Conservation (phyloP, 2,113 vertebrate genomes). For the Anarrhichthys ocellatus region DNA sequence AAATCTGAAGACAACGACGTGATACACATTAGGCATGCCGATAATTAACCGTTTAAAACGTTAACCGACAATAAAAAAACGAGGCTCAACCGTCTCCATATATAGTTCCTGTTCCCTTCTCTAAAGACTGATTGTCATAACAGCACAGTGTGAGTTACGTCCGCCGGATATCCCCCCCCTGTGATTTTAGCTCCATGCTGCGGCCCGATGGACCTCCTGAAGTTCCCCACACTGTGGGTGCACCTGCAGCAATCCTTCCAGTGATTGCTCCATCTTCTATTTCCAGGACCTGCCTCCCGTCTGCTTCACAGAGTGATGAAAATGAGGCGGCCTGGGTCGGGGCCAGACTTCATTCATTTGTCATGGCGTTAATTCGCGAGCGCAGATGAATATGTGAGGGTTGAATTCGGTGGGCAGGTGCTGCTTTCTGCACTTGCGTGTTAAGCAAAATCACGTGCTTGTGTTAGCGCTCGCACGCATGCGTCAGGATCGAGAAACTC, state of each 20-base stretch:
- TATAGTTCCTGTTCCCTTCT: background rate
- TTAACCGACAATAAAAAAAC: background rate
- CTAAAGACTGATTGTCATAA: background rate
- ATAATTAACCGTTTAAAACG: background rate
- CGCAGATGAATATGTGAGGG: slow-evolving; percentile 12
- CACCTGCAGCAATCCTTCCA: slow-evolving; percentile 24
- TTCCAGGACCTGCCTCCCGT: slow-evolving; percentile 33
- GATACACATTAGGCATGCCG: background rate
- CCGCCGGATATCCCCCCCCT: background rate
- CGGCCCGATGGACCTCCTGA: slow-evolving; percentile 15
- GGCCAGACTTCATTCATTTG: background rate
- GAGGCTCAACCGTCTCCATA: background rate
- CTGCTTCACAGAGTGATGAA: slow-evolving; percentile 32
- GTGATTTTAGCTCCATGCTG: slow-evolving; percentile 23
- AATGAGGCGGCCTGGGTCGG: background rate
- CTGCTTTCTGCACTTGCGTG: slow-evolving; percentile 14
- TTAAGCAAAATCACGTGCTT: background rate
- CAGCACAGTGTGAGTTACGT: background rate
- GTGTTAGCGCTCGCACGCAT: slow-evolving; percentile 14
- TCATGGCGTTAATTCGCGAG: slow-evolving; percentile 14
- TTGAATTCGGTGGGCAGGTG: slow-evolving; percentile 28
- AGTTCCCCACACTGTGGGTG: background rate
- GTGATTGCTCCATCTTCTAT: slow-evolving; percentile 42
- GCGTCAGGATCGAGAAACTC: background rate
- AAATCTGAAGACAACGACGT: background rate